Base-by-base conservation (phyloP, 2,797 vertebrate species). In the Kryptopterus vitreolus region DNA sequence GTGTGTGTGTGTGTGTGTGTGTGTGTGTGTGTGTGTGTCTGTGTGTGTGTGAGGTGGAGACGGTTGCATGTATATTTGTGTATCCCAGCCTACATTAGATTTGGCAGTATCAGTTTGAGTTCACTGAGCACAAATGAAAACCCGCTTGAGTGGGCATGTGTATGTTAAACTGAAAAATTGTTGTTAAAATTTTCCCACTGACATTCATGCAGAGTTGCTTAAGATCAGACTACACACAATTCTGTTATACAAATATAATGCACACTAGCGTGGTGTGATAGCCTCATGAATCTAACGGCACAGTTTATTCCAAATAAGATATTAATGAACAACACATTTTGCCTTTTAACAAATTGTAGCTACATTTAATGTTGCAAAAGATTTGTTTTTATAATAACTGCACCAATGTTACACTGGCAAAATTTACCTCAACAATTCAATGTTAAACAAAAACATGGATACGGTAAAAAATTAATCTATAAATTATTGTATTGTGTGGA, bases 71-170 rank as follows among this genome's bases (percentile, higher is more conserved):
- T 24, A 61, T 48, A 66, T 69, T 50, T 75, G 72, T 82, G 46
- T 50, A 46, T 72, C 79, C 38, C 50, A 77, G 77, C 50, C 43
- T 70, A 71, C 65, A 58, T 43, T 69, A 58, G 35, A 69, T 43
- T 58, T 71, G 8, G 38, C 38, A 33, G 68, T 50, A 77, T 81
- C 58, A 75, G 31, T 70, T 73, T 81, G 65, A 77, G 5, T 74
- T 72, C 68, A 31, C 2, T 50, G 3, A 70, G 16, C 48, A 33
- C 48, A 31, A 29, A 70, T 52, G 22, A 52, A 52, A 20, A 52
- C 48, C 50, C 31, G 26, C 26, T 50, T 70, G 65, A 18, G 24
- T 22, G 2, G 24, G 35, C 11, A 24, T 15, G 22, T 66, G 63
- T 24, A 15, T 69, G 33, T 63, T 63, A 33, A 63, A 22, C 31